Percentiles rank a stretch among this genome's conserved stretches.
Conservation (phyloP, 2,113 vertebrate species). For the Lontra canadensis region DNA sequence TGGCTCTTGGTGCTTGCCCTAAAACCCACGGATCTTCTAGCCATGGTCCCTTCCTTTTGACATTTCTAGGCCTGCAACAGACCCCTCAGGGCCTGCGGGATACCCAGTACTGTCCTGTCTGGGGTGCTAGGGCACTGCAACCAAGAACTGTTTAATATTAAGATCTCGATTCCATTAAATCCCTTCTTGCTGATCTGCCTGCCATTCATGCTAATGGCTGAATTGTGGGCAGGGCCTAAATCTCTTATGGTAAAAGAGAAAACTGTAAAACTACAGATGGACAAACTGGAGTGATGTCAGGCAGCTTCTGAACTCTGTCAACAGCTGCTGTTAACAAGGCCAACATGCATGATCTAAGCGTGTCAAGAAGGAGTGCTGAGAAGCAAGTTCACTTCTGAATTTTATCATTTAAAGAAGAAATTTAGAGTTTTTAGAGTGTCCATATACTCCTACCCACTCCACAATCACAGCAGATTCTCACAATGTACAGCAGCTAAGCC, state of each 20-base stretch:
- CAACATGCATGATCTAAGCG: neutral
- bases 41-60: neutral
- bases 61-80: neutral
- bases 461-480: neutral
- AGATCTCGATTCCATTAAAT: neutral
- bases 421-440: neutral
- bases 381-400: neutral
- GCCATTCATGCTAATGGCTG: neutral
- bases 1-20: neutral
- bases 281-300: neutral
- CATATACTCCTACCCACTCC: neutral
- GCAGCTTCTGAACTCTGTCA: neutral
- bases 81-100: neutral
- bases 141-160: neutral
- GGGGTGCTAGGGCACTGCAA: neutral
- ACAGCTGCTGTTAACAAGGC: neutral
- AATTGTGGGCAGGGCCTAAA: neutral
- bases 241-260: constrained; percentile 8
- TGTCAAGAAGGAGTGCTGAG: neutral
- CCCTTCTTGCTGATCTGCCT: neutral
- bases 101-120: neutral
- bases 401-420: neutral
- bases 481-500: neutral
- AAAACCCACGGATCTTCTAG: neutral
- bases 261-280: neutral